Conservation (phyloP, 2,113 vertebrate species). For the Protobothrops flavoviridis region DNA sequence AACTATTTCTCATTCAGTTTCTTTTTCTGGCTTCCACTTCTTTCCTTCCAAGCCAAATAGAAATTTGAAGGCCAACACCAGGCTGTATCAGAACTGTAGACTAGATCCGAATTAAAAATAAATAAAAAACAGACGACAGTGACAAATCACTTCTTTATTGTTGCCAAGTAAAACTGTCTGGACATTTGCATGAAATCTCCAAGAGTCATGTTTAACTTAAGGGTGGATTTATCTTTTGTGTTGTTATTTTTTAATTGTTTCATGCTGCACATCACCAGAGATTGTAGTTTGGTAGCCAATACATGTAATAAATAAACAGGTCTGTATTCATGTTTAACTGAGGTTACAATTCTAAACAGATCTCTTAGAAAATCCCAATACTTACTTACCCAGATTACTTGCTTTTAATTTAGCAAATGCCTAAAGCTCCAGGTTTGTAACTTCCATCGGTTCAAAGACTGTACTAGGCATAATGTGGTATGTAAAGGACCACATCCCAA, state of each 20-base stretch:
- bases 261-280: not conserved
- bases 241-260: not conserved
- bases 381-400: not conserved
- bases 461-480: not conserved
- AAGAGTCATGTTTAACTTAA: not conserved
- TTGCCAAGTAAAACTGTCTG: not conserved
- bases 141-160: not conserved
- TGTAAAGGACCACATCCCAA: not conserved
- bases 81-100: not conserved
- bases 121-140: not conserved
- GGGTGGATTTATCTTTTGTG: not conserved
- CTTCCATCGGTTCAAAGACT: not conserved
- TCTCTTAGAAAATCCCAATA: not conserved
- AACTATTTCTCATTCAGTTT: not conserved
- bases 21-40: not conserved
- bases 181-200: not conserved
- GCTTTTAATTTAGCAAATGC: too few species aligned
- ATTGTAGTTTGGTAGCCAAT: not conserved
- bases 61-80: not conserved
- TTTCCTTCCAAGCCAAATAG: not conserved
- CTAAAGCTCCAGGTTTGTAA: not conserved
- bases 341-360: not conserved
- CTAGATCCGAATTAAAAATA: not conserved
- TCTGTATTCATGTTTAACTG: not conserved
- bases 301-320: not conserved